Conservation (phyloP, 2,113 vertebrate species). For the Coregonus clupeaformis region DNA sequence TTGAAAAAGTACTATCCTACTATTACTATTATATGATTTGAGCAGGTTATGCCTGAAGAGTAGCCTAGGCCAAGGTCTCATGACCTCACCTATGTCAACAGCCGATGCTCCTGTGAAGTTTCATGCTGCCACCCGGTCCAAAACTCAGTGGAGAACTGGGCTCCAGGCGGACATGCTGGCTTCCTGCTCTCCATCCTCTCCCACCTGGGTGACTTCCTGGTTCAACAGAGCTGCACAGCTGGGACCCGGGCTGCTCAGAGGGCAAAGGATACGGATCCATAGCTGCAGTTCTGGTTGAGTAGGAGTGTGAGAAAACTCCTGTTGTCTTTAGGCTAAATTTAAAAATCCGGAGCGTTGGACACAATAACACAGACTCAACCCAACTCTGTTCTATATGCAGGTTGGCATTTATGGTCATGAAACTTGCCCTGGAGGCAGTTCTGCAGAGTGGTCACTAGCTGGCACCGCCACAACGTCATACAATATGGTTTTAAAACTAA, state of each 20-base stretch:
- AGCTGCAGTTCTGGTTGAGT: slow-evolving; percentile 3
- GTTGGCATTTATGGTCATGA: too few relatives aligned
- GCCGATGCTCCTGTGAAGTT: slow-evolving; percentile 29
- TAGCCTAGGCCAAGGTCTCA: too few relatives aligned
- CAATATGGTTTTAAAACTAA: background rate
- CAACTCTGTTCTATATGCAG: background rate
- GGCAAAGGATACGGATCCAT: slow-evolving; percentile 8
- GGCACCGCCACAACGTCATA: too few relatives aligned
- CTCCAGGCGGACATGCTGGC: slow-evolving; percentile 35
- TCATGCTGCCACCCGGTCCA: slow-evolving; percentile 36
- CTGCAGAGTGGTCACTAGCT: too few relatives aligned
- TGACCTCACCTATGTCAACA: too few relatives aligned
- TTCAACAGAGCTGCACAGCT: slow-evolving; percentile 26
- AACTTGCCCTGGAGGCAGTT: too few relatives aligned
- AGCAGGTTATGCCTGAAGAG: too few relatives aligned
- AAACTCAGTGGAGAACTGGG: background rate
- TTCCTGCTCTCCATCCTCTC: slow-evolving; percentile 32
- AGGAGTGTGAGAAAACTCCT: background rate
- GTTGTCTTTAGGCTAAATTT: background rate
- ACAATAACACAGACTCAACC: background rate
- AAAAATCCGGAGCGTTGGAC: background rate
- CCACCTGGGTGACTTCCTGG: slow-evolving; percentile 46
- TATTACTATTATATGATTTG: too few relatives aligned
- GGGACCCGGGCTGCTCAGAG: background rate
- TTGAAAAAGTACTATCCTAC: too few relatives aligned